These are phyloP conservation scores for Platerodrilus igneus DNA, from an alignment of 2,888 invertebrate genomes.

Conservation along the genomic window DNA sequence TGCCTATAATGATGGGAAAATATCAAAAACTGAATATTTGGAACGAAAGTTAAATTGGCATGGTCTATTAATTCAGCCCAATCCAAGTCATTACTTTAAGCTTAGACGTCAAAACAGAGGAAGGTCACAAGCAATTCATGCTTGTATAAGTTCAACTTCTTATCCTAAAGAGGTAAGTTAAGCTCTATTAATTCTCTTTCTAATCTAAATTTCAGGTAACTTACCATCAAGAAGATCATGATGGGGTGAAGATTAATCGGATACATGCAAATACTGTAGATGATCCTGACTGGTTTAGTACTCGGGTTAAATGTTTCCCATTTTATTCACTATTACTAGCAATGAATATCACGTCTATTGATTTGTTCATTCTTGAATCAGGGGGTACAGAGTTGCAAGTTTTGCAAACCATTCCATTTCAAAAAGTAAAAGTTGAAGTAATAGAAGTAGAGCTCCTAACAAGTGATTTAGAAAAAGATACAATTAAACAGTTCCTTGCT, in stretches of 20 bases:
- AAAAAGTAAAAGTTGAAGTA: slow-evolving; percentile 48
- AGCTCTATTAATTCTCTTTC: slow-evolving; percentile 1
- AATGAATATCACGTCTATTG: slow-evolving; percentile 63
- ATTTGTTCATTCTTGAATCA: slow-evolving; percentile 66
- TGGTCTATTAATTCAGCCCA: slow-evolving; percentile 72
- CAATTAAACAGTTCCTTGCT: slow-evolving; percentile 43
- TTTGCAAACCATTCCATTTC: slow-evolving; percentile 57
- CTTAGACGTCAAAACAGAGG: slow-evolving; percentile 56
- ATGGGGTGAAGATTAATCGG: slow-evolving; percentile 47
- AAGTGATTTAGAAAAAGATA: slow-evolving; percentile 40
- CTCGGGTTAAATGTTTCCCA: slow-evolving; percentile 80
- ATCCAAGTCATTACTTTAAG: slow-evolving; percentile 69
- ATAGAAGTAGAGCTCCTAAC: slow-evolving; percentile 45
- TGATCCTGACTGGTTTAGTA: slow-evolving; percentile 58
- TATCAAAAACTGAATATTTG: slow-evolving; percentile 66
- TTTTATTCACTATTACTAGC: slow-evolving; percentile 76
- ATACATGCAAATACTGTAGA: slow-evolving; percentile 55
- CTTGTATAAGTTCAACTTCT: slow-evolving; percentile 72
- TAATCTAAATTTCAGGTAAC: slow-evolving; percentile 44
- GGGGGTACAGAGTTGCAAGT: slow-evolving; percentile 53
- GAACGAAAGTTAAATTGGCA: slow-evolving; percentile 68
- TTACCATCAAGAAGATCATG: slow-evolving; percentile 49
- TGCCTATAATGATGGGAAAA: slow-evolving; percentile 54
- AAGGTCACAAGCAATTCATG: slow-evolving; percentile 64
- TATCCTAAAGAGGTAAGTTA: slow-evolving; percentile 67